These are phyloP conservation scores for Amphiprion percula DNA, from an alignment of 2,113 vertebrate species.

Conservation along the genomic window DNA sequence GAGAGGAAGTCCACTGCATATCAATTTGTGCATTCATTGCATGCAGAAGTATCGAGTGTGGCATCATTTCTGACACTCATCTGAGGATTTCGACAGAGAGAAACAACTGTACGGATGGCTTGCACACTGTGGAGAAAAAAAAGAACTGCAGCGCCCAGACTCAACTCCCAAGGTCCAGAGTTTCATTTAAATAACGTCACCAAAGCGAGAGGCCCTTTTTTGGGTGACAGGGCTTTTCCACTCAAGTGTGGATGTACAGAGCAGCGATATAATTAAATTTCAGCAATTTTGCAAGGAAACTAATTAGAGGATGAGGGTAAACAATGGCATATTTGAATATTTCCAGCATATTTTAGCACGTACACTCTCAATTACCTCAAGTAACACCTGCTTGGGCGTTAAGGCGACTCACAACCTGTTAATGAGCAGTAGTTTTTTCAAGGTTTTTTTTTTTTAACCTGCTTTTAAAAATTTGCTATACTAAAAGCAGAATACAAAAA, in stretches of 20 bases:
- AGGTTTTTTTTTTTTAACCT: not conserved
- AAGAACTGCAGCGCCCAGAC: not conserved
- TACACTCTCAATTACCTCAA: constrained; percentile 27
- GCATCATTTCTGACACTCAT: constrained; percentile 19
- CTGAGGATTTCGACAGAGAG: not conserved
- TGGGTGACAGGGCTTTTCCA: constrained; percentile 4
- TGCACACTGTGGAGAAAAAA: not conserved
- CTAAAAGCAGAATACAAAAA: not conserved
- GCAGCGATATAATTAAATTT: constrained; percentile 12
- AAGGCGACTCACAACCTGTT: not conserved
- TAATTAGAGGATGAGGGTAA: constrained; percentile 41
- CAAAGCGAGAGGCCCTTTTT: not conserved
- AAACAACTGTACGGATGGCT: not conserved
- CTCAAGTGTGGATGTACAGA: constrained; percentile 9
- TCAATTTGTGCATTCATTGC: constrained; percentile 33
- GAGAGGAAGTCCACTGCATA: constrained; percentile 52
- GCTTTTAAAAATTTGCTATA: not conserved
- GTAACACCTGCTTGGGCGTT: not conserved
- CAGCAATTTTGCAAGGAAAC: constrained; percentile 21
- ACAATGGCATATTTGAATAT: constrained; percentile 12
- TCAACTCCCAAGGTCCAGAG: constrained; percentile 43
- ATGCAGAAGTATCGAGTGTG: constrained; percentile 4
- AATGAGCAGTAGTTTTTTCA: constrained; percentile 13
- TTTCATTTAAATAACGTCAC: constrained; percentile 27
- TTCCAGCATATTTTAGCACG: constrained; percentile 20